phyloP scores from a whole-genome alignment of 2,113 vertebrate species.

The Varanus salvator region DNA sequence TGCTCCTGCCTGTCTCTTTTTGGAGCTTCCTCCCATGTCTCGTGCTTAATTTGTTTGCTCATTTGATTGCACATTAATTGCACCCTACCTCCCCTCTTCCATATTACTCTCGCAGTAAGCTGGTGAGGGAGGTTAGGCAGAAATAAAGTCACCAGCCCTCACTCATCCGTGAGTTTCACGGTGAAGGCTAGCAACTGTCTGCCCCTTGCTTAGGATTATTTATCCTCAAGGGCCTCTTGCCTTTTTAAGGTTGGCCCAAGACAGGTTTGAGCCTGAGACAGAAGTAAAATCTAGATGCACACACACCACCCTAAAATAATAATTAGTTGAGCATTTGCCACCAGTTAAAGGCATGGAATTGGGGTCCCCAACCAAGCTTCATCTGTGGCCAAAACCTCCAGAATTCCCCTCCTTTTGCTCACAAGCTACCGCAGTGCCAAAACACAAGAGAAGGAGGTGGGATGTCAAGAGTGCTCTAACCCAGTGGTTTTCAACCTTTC shows the following conservation, averaged over 20 bases:
- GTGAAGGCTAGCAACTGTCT: neutral
- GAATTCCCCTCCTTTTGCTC: too few relatives aligned
- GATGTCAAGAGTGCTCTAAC: too few relatives aligned
- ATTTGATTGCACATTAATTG: neutral
- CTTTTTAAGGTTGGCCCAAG: neutral
- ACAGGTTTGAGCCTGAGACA: neutral
- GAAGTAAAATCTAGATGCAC: neutral
- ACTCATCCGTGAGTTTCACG: neutral
- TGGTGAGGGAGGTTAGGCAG: neutral
- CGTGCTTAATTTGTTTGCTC: neutral
- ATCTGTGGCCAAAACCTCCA: too few relatives aligned
- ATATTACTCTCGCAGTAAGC: neutral
- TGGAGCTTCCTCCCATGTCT: neutral
- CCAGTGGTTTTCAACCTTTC: too few relatives aligned
- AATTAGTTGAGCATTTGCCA: neutral
- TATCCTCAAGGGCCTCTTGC: neutral
- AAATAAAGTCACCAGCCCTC: neutral
- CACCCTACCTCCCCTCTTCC: too few relatives aligned
- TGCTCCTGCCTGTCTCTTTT: neutral
- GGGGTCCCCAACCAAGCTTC: too few relatives aligned
- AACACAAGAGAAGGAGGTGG: too few relatives aligned
- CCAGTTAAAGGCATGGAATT: neutral
- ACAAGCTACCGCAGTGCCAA: too few relatives aligned
- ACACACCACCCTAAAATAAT: neutral
- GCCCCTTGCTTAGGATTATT: neutral